Evolutionary conservation across 2,888 invertebrate genomes (phyloP).

Genomic region (Cecidostiba fungosa): DNA sequence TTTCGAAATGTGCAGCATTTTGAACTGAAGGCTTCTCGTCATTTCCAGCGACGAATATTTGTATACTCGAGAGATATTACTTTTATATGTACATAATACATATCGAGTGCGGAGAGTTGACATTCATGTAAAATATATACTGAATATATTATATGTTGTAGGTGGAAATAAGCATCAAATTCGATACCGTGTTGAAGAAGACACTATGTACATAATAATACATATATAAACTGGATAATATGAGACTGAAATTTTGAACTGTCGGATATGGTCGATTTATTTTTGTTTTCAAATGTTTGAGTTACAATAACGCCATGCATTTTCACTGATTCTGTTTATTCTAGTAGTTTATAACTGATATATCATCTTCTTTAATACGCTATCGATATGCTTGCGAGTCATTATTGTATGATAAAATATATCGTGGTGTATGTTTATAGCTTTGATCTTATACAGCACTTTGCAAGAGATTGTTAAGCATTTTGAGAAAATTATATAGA

Average conservation of each 20-base stretch:
- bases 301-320: not conserved
- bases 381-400: not conserved
- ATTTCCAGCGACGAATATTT: not conserved
- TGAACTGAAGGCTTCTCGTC: not conserved
- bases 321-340: not conserved
- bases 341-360: no score
- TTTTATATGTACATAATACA: conserved; percentile 14
- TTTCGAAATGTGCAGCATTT: not conserved
- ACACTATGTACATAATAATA: not conserved
- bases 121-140: conserved; percentile 19
- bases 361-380: not conserved
- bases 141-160: not conserved
- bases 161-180: not conserved
- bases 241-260: not conserved
- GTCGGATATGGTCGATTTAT: not conserved
- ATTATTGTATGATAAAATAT: not conserved
- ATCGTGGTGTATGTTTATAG: conserved; percentile 28
- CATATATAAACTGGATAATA: not conserved
- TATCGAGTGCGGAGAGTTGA: not conserved
- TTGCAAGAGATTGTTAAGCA: not conserved
- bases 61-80: not conserved
- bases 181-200: not conserved
- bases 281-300: not conserved
- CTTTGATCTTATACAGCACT: not conserved
- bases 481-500: not conserved